Conservation (phyloP, 2,888 invertebrate species). For the Scaptomyza parva region DNA sequence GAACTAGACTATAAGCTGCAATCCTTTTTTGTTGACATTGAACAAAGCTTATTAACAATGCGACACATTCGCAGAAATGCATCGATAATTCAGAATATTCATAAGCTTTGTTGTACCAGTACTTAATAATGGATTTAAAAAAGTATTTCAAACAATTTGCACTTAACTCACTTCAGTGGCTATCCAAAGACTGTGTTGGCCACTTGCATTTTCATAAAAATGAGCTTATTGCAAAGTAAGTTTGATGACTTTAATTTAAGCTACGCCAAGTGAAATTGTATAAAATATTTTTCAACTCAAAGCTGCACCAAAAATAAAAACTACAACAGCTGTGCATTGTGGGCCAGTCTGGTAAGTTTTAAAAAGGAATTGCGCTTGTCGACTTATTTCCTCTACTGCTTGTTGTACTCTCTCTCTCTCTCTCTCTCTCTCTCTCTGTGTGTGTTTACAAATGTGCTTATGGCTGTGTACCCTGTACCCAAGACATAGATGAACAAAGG, state of each 20-base stretch:
- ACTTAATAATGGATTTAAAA: too few relatives aligned
- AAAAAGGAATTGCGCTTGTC: slow-evolving; percentile 53
- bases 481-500: not conserved
- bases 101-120: too few relatives aligned
- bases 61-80: too few relatives aligned
- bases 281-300: not conserved
- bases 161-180: not conserved
- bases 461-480: not conserved
- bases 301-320: slow-evolving; percentile 6
- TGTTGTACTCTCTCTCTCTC: not conserved
- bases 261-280: slow-evolving; percentile 7
- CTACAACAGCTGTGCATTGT: slow-evolving; percentile 39
- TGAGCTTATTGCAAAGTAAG: slow-evolving; percentile 15
- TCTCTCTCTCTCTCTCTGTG: not conserved
- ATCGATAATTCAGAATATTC: not conserved
- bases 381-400: slow-evolving; percentile 17
- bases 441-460: slow-evolving; percentile 8
- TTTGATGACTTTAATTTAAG: slow-evolving; percentile 35
- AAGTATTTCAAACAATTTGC: not conserved
- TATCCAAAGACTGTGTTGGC: not conserved
- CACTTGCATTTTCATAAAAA: slow-evolving; percentile 15
- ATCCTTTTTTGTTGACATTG: not conserved
- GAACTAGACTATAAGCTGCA: not conserved
- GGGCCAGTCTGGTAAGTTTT: slow-evolving; percentile 58
- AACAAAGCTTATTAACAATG: not conserved